Evolutionary conservation across 2,888 invertebrate species (phyloP), one percentile per base, ranked within the genome.

Genomic region (Tiphia femorata): DNA sequence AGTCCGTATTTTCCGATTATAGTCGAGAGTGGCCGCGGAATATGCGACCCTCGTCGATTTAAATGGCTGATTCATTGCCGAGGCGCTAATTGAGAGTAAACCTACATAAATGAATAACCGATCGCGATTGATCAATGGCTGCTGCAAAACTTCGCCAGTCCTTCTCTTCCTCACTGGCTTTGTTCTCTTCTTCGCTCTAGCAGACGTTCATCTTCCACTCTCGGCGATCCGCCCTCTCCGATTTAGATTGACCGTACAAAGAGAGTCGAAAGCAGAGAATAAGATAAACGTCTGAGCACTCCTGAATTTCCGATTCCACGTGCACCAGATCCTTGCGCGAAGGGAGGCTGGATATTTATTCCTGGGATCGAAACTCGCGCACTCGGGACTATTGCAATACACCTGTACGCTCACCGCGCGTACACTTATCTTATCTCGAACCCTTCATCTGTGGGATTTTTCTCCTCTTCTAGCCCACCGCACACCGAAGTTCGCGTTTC

Each of bases 1-100:
- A n/a, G n/a, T n/a, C n/a, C n/a, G 40, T 61, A 53, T 52, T 55
- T 51, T 52, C 60, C 52, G 30, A 49, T 49, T 43, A 58, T 53
- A 47, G 38, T 5, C 16, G 20, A 23, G 14, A 41, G 20, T n/a
- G 49, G 16, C 40, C 46, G 38, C 14, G 42, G 41, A n/a, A n/a
- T n/a, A n/a, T n/a, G n/a, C n/a, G n/a, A n/a, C 7, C 10, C 43
- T 35, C 48, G 51, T 33, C 54, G 62, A 68, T 68, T 42, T 53
- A 53, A 69, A 54, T 67, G 55, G 66, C 64, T 63, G 72, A 74
- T 70, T 72, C 66, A 70, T 72, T 64, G 65, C 67, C 51, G 50
- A 66, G 71, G 67, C 69, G 74, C 66, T 76, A 77, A 76, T 77
- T 75, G 74, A 76, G 69, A 72, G 67, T 66, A 74, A 75, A 70